phyloP scores from a whole-genome alignment of 1,140 invertebrate species.

The Drosophila parvula region DNA sequence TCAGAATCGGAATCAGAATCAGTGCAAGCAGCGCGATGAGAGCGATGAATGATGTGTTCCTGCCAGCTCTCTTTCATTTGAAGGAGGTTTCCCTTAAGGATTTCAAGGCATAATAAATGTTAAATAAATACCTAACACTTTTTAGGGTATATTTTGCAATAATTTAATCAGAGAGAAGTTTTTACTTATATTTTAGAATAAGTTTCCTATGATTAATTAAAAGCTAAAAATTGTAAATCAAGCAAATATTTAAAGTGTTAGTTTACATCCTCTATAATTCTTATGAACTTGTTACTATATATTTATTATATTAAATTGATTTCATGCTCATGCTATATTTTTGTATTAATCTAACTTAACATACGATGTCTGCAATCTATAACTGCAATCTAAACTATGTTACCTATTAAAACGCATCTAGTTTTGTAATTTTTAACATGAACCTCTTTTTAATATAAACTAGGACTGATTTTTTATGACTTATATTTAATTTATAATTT shows the following conservation, averaged over 20 bases:
- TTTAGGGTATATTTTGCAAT: neutral
- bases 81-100: neutral
- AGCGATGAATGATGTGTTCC: conserved; percentile 29
- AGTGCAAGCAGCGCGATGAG: conserved; percentile 43
- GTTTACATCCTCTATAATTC: too few relatives aligned
- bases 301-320: too few relatives aligned
- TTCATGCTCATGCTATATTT: too few relatives aligned
- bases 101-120: neutral
- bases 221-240: neutral
- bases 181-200: neutral
- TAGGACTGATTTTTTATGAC: neutral
- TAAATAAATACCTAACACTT: neutral
- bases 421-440: neutral
- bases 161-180: too few relatives aligned
- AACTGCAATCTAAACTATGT: too few relatives aligned
- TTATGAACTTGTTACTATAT: too few relatives aligned
- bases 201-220: neutral
- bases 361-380: neutral
- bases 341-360: too few relatives aligned
- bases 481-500: neutral
- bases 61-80: neutral
- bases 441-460: neutral
- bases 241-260: neutral
- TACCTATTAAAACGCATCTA: too few relatives aligned
- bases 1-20: conserved; percentile 25